A percentile compares a stretch with the other conserved stretches of the same genome.
phyloP scores from a whole-genome alignment of 2,888 invertebrate genomes.

The Cephus nigrinus region DNA sequence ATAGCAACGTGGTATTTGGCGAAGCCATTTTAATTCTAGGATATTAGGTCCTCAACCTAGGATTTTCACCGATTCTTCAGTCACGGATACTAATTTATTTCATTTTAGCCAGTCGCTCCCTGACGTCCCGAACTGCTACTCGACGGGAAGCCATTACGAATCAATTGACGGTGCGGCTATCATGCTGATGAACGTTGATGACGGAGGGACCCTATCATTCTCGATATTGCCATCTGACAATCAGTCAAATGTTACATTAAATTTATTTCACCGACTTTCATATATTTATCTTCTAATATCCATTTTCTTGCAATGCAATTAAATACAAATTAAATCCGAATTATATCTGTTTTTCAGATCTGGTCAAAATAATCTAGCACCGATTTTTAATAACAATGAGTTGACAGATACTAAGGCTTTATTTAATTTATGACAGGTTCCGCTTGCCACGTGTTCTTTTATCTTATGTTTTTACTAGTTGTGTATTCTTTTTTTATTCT shows the following conservation, averaged over 20 bases:
- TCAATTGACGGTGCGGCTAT: background rate
- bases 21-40: background rate
- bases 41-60: background rate
- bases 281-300: background rate
- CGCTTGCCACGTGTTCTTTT: too few species aligned
- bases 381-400: too few species aligned
- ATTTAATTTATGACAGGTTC: too few species aligned
- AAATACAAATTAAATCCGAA: background rate
- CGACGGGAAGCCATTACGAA: background rate
- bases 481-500: too few species aligned
- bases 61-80: background rate
- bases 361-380: too few species aligned
- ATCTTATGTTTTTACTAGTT: too few species aligned
- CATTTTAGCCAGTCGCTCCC: background rate
- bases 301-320: background rate
- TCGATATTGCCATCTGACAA: background rate
- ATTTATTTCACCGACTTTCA: background rate
- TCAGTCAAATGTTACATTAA: background rate
- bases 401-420: too few species aligned
- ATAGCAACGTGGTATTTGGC: slow-evolving; percentile 22
- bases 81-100: background rate
- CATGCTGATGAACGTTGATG: background rate
- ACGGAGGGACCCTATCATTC: background rate
- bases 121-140: background rate
- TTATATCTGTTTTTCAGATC: background rate